Percentiles rank a stretch among this genome's conserved stretches.
phyloP scores from a whole-genome alignment of 2,113 vertebrate genomes.

The Xenotilapia flavipinnis region DNA sequence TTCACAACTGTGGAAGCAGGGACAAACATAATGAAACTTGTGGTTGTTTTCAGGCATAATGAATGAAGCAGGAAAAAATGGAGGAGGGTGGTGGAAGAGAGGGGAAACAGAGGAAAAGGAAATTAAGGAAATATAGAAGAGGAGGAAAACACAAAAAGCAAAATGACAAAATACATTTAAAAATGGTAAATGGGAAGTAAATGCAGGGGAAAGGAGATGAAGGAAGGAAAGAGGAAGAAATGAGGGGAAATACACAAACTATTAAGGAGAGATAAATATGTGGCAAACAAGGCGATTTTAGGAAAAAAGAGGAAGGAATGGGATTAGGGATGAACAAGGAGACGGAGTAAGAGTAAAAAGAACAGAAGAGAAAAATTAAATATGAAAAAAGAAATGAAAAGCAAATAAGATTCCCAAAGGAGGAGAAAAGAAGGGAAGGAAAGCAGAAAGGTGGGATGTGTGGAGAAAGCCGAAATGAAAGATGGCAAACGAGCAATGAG shows the following conservation, averaged over 20 bases:
- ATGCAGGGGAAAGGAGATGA: background rate
- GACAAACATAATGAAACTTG: constrained; percentile 12
- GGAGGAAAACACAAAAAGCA: background rate
- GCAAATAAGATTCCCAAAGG: background rate
- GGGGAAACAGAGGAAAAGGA: background rate
- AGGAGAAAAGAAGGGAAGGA: background rate
- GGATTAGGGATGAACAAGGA: background rate
- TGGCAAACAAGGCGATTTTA: background rate
- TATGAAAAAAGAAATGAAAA: background rate
- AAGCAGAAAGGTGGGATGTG: background rate
- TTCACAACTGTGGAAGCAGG: background rate
- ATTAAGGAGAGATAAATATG: background rate
- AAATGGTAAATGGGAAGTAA: background rate
- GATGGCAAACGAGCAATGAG: background rate
- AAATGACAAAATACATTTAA: background rate
- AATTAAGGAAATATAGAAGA: background rate
- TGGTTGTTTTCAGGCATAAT: constrained; percentile 15
- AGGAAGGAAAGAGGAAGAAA: background rate
- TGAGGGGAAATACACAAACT: background rate
- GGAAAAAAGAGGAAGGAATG: accelerated
- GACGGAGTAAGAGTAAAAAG: accelerated
- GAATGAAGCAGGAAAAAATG: background rate
- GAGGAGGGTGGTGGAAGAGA: no score
- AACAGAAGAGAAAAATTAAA: background rate
- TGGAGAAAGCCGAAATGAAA: background rate